Conservation (phyloP, 2,797 vertebrate species). For the Meda fulgida region DNA sequence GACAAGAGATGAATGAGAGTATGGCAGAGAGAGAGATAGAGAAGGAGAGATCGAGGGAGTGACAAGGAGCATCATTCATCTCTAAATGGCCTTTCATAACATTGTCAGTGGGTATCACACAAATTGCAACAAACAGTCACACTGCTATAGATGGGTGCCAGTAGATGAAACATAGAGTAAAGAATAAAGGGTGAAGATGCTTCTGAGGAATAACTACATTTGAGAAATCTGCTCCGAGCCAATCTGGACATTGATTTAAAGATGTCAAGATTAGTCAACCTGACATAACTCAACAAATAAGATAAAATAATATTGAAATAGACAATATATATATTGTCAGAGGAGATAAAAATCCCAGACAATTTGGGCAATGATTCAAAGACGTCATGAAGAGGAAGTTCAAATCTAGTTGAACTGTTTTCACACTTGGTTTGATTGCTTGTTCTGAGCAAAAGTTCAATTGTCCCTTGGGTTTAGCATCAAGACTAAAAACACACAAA, state of each 20-base stretch:
- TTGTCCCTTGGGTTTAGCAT: neutral
- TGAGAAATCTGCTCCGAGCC: slow-evolving; percentile 67
- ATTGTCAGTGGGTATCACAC: slow-evolving; percentile 77
- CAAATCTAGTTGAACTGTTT: neutral
- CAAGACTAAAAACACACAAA: neutral
- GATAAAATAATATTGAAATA: slow-evolving; percentile 66
- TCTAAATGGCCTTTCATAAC: slow-evolving; percentile 75
- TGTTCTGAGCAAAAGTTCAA: neutral
- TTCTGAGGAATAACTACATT: slow-evolving; percentile 68
- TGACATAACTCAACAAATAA: slow-evolving; percentile 74
- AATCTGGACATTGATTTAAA: slow-evolving; percentile 70
- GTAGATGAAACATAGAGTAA: slow-evolving; percentile 45
- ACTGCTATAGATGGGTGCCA: slow-evolving; percentile 65
- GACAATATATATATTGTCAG: slow-evolving; percentile 2
- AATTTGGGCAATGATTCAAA: slow-evolving; percentile 14
- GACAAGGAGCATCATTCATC: slow-evolving; percentile 73
- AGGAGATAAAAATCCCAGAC: neutral
- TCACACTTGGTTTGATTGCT: neutral
- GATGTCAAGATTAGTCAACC: slow-evolving; percentile 74
- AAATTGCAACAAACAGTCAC: slow-evolving; percentile 70
- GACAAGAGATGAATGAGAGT: slow-evolving; percentile 75
- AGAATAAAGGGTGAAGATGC: slow-evolving; percentile 70
- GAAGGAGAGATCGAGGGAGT: slow-evolving; percentile 41
- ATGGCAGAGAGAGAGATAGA: slow-evolving; percentile 52
- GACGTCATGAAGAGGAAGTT: slow-evolving; percentile 1